A percentile compares a stretch with the other conserved stretches of the same genome.
Evolutionary conservation across 2,797 vertebrate species (phyloP).

Genomic region (Aotus griseimembra): DNA sequence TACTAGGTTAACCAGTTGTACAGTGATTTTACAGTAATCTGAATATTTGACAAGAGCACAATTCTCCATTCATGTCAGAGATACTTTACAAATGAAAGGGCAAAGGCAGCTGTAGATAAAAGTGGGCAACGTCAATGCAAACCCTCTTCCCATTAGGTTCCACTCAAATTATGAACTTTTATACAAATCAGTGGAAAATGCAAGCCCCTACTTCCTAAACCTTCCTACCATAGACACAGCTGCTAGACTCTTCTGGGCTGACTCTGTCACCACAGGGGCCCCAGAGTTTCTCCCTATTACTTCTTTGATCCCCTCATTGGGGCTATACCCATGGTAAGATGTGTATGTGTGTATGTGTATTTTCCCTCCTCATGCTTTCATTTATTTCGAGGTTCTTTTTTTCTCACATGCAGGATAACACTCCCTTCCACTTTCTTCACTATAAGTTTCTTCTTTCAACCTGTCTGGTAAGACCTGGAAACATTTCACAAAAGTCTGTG

Average conservation of each 20-base stretch:
- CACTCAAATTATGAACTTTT: background rate
- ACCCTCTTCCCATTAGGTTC: background rate
- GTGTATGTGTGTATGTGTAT: background rate
- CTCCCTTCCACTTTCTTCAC: background rate
- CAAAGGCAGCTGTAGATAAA: background rate
- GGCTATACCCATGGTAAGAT: background rate
- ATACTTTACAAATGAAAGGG: background rate
- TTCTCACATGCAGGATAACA: background rate
- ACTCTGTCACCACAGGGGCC: background rate
- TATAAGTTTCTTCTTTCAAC: background rate
- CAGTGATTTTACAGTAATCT: background rate
- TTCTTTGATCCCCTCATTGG: background rate
- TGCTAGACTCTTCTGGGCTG: background rate
- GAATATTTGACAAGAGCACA: conserved; percentile 32
- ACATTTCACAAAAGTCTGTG: background rate
- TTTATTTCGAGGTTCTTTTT: background rate
- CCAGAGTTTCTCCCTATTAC: background rate
- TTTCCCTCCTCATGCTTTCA: background rate
- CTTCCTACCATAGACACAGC: background rate
- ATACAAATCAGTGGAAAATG: background rate
- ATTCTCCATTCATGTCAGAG: background rate
- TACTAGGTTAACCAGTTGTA: background rate
- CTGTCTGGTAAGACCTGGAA: background rate
- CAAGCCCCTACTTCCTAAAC: background rate
- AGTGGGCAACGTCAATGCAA: background rate